Base-by-base conservation (phyloP, 2,113 vertebrate genomes). In the Atherinomorus stipes region DNA sequence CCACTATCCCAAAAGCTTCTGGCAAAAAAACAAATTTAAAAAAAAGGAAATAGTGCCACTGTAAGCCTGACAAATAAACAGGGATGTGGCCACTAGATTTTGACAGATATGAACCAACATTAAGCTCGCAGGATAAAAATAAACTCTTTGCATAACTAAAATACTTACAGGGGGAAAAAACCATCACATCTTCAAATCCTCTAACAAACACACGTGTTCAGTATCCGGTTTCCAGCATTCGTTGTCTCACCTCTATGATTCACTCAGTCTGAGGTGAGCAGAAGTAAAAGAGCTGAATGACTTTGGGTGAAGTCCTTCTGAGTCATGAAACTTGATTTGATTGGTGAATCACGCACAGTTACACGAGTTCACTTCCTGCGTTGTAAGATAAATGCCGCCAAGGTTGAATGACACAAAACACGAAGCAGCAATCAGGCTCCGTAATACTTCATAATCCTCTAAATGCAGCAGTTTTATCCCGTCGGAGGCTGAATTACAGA, bases 401-500 rank as follows among this genome's bases (percentile, higher is more conserved):
- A 31, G 51, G 45, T 21, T 11, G 18, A 76, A 73, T 78, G 57
- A 58, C 71, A 68, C 21, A 71, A 54, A 22, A 58, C 22, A 63
- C 50, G 56, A 16, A 44, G 45, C 65, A 70, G 61, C 77, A 76
- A 85, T 64, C 61, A 74, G 62, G 51, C 76, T 26, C 19, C 40
- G 56, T 56, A 66, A 77, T 63, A 65, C 71, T 38, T 60, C 68
- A 58, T 74, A 80, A 89, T 82, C 83, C 70, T 77, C 66, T 72
- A 76, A 78, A 81, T 63, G 70, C 12, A 54, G 58, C 50, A n/a
- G 64, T 70, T 67, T 84, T 64, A 82, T 76, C 69, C 66, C 2
- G 53, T 59, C 42, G 31, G 70, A 50, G 54, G 69, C 38, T 54
- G 74, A 83, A 82, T 88, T 81, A 74, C 80, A 84, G 85, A 76